These are phyloP conservation scores for Agapornis canus DNA, from an alignment of 2,797 vertebrate genomes.

Conservation along the genomic window DNA sequence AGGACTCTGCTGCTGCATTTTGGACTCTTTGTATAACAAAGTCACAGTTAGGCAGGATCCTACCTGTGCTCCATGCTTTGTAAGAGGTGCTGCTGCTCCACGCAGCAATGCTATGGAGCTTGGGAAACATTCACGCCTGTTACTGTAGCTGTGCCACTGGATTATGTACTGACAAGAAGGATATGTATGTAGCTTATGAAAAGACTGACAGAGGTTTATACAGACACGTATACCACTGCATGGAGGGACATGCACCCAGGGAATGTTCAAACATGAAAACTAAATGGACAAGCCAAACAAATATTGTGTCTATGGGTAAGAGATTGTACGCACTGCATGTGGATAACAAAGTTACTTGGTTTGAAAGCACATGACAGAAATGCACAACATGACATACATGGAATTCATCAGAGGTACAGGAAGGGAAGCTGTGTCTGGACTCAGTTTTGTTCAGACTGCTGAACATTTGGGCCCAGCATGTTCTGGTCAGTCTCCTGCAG, in stretches of 20 bases:
- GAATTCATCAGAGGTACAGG: neutral
- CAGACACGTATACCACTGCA: neutral
- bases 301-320: neutral
- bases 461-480: neutral
- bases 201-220: neutral
- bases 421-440: neutral
- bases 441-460: neutral
- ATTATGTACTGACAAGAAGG: neutral
- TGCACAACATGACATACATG: fast-evolving
- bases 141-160: neutral
- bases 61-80: neutral
- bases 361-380: neutral
- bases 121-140: neutral
- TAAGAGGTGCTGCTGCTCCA: neutral
- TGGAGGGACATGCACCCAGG: neutral
- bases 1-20: neutral
- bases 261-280: neutral
- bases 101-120: neutral
- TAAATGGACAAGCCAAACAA: neutral
- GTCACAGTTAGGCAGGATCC: neutral
- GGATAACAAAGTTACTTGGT: fast-evolving
- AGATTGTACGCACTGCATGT: neutral
- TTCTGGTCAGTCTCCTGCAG: neutral
- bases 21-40: neutral
- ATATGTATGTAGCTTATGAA: neutral